Evolutionary conservation across 2,888 invertebrate species (phyloP), one percentile per base, ranked within the genome.

Genomic region (Clusia tigrina): DNA sequence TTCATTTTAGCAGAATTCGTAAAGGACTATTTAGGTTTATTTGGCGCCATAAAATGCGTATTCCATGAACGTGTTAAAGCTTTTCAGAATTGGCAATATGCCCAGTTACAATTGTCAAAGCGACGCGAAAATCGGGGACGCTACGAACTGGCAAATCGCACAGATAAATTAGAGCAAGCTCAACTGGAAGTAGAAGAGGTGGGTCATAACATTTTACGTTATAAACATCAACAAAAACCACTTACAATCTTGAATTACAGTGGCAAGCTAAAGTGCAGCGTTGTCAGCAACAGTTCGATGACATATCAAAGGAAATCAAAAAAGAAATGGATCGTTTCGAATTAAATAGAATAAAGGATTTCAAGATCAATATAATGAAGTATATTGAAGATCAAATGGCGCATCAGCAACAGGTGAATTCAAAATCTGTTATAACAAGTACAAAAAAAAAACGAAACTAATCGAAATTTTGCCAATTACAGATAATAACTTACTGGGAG

Each of bases 191-290:
- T 98, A 65, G 89, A 93, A 69, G 98, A 98, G 87, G 94, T 95
- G 2, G 12, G 32, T 1, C 10, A 15, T 58, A 10, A 37, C 15
- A 37, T 10, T 15, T 37, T 37, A 10, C n/a, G 51, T 23, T 20
- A 51, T 22, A n/a, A n/a, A n/a, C n/a, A n/a, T n/a, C n/a, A n/a
- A n/a, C n/a, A n/a, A n/a, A n/a, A n/a, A n/a, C n/a, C n/a, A n/a
- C n/a, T n/a, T n/a, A n/a, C n/a, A n/a, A n/a, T n/a, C 15, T 46
- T 26, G 3, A 1, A 1, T 66, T 83, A 54, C 78, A 95, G 92
- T 96, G 96, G 96, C 96, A 97, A 83, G 87, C 92, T 0, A 96
- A 96, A 85, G 96, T 98, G n/a, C 96, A 97, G 77, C 90, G 96
- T 68, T 94, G 96, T 1, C 95, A 98, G 82, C 93, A 95, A 74